Evolutionary conservation across 2,113 vertebrate genomes (phyloP), one percentile per base, ranked within the genome.

Genomic region (Malurus melanocephalus): DNA sequence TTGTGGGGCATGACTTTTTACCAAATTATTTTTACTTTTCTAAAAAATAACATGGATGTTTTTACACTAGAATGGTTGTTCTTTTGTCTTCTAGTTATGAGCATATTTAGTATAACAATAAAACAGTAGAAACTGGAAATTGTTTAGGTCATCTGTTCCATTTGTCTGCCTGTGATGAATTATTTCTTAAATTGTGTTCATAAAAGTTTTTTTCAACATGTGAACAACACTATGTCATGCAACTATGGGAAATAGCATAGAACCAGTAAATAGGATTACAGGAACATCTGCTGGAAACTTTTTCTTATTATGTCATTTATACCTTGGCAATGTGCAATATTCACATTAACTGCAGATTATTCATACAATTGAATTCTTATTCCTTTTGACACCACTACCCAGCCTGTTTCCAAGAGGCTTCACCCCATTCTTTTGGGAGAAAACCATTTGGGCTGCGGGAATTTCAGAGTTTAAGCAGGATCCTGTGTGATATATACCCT

Each of bases 261-360:
- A 80, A 86, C 40, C 38, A 86, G 40, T 79, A 93, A 93, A 78
- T 6, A 85, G 40, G 72, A 89, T 94, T 92, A 92, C 48, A 80
- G 65, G 51, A 87, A 84, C 69, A 89, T 85, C 88, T 84, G 69
- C 85, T 85, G 79, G 55, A 83, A 87, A 85, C 16, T 43, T 85
- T 82, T 90, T 69, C 45, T 62, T 60, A 57, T 28, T 20, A 72
- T 60, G 72, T 75, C 66, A 80, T 95, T 91, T 82, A 69, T 89
- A 74, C 68, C 55, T 84, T 86, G 83, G 69, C 75, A 85, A 77
- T 64, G 56, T 77, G n/a, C 21, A 85, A 74, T 77, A 77, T 21
- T 74, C 67, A 87, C 56, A 77, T 91, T 82, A 92, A 77, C 40
- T 64, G 67, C 40, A 67, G 79, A 90, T 91, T 81, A 87, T 79